Percentiles rank a stretch among this genome's conserved stretches.
These are phyloP conservation scores for Bombus soroeensis DNA, from an alignment of 1,140 invertebrate species.

Conservation along the genomic window DNA sequence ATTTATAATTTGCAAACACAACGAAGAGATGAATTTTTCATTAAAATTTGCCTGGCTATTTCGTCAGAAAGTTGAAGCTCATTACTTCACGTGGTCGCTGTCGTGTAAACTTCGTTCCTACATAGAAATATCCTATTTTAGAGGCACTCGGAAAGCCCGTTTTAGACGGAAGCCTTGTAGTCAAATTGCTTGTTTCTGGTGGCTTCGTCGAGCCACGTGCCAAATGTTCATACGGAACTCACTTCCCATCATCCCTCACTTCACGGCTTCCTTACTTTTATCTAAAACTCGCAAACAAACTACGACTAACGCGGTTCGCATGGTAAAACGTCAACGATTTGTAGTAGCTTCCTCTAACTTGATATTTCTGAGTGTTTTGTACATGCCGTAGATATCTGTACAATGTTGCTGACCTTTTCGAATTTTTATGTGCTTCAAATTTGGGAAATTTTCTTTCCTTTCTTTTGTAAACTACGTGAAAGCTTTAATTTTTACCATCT, in stretches of 20 bases:
- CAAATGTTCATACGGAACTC: slow-evolving; percentile 31
- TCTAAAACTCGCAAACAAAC: neutral
- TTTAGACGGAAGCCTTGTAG: slow-evolving; percentile 34
- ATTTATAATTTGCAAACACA: too few relatives aligned
- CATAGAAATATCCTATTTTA: neutral
- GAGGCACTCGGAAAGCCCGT: slow-evolving; percentile 15
- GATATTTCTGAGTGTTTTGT: too few relatives aligned
- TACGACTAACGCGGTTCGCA: too few relatives aligned
- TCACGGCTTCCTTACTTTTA: slow-evolving; percentile 9
- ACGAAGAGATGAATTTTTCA: neutral
- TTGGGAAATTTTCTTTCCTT: too few relatives aligned
- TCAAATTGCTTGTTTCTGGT: slow-evolving; percentile 37
- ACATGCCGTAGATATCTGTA: too few relatives aligned
- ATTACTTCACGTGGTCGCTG: neutral
- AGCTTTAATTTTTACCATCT: too few relatives aligned
- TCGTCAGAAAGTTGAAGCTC: neutral
- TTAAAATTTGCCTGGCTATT: neutral
- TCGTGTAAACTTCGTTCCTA: neutral
- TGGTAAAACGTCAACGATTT: too few relatives aligned
- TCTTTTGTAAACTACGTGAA: too few relatives aligned
- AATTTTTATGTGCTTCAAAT: too few relatives aligned
- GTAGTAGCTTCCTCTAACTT: too few relatives aligned
- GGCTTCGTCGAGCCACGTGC: slow-evolving; percentile 35
- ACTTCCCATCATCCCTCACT: slow-evolving; percentile 16
- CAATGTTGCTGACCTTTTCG: too few relatives aligned